Evolutionary conservation across 2,888 invertebrate species (phyloP).

Genomic region (Athalia circularis): DNA sequence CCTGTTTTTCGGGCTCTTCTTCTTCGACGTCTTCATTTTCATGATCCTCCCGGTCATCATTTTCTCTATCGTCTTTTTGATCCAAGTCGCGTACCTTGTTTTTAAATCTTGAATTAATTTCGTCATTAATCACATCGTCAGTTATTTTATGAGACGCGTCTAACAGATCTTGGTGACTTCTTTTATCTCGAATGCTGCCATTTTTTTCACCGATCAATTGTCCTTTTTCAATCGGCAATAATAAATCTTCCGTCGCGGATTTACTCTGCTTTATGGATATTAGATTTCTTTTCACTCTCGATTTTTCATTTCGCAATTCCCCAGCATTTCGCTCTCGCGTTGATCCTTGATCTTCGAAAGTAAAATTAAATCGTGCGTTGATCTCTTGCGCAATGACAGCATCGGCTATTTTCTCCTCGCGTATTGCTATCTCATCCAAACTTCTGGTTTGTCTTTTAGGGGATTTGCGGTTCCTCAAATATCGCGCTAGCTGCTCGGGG

Average conservation of each 20-base stretch:
- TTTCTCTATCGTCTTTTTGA: slow-evolving; percentile 66
- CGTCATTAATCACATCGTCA: slow-evolving; percentile 61
- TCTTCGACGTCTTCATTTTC: slow-evolving; percentile 60
- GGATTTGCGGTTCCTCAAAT: slow-evolving; percentile 11
- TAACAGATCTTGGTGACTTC: slow-evolving; percentile 55
- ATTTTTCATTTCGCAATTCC: slow-evolving; percentile 47
- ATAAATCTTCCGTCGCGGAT: slow-evolving; percentile 71
- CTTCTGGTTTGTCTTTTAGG: slow-evolving; percentile 22
- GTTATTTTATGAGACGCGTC: slow-evolving; percentile 59
- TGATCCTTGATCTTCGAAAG: slow-evolving; percentile 15
- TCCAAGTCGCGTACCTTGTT: slow-evolving; percentile 51
- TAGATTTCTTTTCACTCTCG: slow-evolving; percentile 47
- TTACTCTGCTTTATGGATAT: slow-evolving; percentile 66
- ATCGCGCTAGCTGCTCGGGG: slow-evolving; percentile 9
- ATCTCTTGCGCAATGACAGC: slow-evolving; percentile 44
- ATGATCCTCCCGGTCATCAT: slow-evolving; percentile 65
- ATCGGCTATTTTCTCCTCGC: slow-evolving; percentile 36
- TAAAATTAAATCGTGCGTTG: slow-evolving; percentile 36
- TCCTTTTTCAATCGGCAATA: slow-evolving; percentile 59
- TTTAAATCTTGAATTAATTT: slow-evolving; percentile 62
- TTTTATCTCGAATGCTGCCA: slow-evolving; percentile 29
- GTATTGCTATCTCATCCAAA: background rate
- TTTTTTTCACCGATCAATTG: slow-evolving; percentile 37
- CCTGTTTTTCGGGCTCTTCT: slow-evolving; percentile 49
- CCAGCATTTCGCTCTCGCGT: slow-evolving; percentile 11